These are phyloP conservation scores for Odocoileus virginianus DNA, from an alignment of 2,113 vertebrate genomes.

Conservation along the genomic window DNA sequence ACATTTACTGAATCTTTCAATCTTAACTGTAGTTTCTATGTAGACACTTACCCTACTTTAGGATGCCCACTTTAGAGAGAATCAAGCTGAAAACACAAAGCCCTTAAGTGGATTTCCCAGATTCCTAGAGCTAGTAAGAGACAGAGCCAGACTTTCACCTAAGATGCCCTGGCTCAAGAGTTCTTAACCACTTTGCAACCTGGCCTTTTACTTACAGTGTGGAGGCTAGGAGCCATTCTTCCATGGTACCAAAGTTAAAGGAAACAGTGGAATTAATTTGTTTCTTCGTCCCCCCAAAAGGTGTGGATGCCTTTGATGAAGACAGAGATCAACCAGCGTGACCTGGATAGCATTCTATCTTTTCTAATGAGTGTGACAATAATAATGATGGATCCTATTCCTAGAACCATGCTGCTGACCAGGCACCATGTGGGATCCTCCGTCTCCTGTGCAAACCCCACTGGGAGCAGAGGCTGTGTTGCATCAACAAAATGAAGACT, in stretches of 20 bases:
- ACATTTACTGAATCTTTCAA: background rate
- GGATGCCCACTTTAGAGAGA: background rate
- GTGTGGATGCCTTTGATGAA: background rate
- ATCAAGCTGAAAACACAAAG: background rate
- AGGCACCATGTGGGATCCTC: background rate
- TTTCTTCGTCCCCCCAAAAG: background rate
- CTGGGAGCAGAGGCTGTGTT: background rate
- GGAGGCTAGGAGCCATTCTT: background rate
- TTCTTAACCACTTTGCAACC: background rate
- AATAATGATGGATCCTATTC: background rate
- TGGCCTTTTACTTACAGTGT: background rate
- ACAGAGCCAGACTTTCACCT: background rate
- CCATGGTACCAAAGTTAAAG: background rate
- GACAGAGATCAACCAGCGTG: background rate
- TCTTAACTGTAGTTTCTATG: background rate
- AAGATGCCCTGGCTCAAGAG: background rate
- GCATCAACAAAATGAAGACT: background rate
- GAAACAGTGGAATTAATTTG: background rate
- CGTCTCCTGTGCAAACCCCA: background rate
- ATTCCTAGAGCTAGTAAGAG: background rate
- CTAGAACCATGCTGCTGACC: background rate
- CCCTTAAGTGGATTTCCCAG: background rate
- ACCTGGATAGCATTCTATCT: background rate
- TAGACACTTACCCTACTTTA: background rate
- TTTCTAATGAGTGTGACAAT: background rate